Evolutionary conservation across 2,113 vertebrate species (phyloP).

Genomic region (Caretta caretta): DNA sequence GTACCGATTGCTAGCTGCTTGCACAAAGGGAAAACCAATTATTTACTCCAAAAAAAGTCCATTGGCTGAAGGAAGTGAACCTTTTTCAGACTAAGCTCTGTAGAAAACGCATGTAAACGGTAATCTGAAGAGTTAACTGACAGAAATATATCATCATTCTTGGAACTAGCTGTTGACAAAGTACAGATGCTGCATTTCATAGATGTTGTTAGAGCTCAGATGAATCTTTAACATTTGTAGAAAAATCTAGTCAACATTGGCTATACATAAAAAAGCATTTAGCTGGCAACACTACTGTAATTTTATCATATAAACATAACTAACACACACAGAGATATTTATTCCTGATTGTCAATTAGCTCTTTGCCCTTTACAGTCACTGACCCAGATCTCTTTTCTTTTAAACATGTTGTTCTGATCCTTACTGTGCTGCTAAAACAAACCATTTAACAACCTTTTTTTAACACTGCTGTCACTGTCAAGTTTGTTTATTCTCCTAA

Average conservation of each 20-base stretch:
- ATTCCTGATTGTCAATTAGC: conserved; percentile 29
- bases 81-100: conserved; percentile 21
- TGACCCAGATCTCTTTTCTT: conserved; percentile 32
- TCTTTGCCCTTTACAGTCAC: neutral
- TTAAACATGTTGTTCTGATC: conserved; percentile 39
- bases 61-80: conserved; percentile 23
- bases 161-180: conserved; percentile 56
- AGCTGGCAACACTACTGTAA: conserved; percentile 44
- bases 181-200: conserved; percentile 37
- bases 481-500: conserved; percentile 37
- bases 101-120: neutral
- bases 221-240: conserved; percentile 29
- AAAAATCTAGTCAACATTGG: conserved; percentile 53
- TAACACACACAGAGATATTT: conserved; percentile 33
- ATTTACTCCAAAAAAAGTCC: conserved; percentile 1
- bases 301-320: conserved; percentile 42
- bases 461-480: neutral
- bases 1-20: neutral
- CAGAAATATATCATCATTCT: conserved; percentile 34
- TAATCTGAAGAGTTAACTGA: conserved; percentile 13
- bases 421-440: conserved; percentile 41
- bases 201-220: conserved; percentile 13
- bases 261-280: conserved; percentile 46
- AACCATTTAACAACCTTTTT: conserved; percentile 46
- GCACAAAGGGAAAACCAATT: neutral